These are phyloP conservation scores for Heteronetta atricapilla DNA, from an alignment of 2,113 vertebrate genomes.

Conservation along the genomic window DNA sequence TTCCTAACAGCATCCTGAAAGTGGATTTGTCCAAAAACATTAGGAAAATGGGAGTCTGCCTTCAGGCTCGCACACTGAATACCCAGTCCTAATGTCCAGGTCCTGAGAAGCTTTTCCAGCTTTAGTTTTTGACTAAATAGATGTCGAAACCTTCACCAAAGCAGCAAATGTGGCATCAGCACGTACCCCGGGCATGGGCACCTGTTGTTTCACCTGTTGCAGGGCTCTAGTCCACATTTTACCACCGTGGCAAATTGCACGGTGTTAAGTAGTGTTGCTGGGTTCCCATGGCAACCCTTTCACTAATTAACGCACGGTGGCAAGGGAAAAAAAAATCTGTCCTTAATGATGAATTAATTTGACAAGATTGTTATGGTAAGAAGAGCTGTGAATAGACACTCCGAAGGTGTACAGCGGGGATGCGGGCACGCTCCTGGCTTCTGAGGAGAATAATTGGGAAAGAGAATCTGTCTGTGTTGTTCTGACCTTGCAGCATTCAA, in stretches of 20 bases:
- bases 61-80: background rate
- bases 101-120: background rate
- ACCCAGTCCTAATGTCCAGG: background rate
- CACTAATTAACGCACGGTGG: background rate
- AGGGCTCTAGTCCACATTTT: background rate
- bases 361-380: background rate
- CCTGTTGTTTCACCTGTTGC: background rate
- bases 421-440: background rate
- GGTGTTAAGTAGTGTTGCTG: background rate
- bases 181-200: background rate
- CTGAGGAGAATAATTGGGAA: background rate
- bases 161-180: background rate
- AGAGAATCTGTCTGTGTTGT: background rate
- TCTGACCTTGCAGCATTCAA: background rate
- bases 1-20: background rate
- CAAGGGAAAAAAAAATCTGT: background rate
- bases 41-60: background rate
- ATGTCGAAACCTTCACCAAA: accelerated
- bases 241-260: background rate
- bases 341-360: constrained; percentile 45
- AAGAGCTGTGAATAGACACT: background rate
- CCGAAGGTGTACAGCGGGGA: accelerated
- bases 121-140: accelerated
- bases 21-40: background rate
- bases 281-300: constrained; percentile 36